phyloP scores from a whole-genome alignment of 2,797 vertebrate species.

The Dryobates pubescens region DNA sequence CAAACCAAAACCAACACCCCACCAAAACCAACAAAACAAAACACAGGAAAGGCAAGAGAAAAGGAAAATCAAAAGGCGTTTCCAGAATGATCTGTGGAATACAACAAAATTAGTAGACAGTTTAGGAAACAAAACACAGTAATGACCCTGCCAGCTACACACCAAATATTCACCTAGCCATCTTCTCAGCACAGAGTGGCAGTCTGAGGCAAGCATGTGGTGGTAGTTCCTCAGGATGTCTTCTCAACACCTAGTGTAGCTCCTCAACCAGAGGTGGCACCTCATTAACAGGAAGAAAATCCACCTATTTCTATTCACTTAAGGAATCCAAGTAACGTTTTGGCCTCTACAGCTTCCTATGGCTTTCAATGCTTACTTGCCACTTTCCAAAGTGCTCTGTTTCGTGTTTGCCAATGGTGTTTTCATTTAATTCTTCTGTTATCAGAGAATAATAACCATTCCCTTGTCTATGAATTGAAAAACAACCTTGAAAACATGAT shows the following conservation, averaged over 20 bases:
- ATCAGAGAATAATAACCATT: not conserved
- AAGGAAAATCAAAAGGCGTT: not conserved
- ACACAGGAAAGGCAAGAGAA: not conserved
- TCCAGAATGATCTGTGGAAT: not conserved
- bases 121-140: not conserved
- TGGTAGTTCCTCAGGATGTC: not conserved
- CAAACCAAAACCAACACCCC: too few species aligned
- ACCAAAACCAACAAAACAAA: not conserved
- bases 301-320: not conserved
- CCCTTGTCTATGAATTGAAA: not conserved
- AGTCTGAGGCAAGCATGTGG: not conserved
- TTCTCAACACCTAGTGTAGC: not conserved
- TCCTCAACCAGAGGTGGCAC: not conserved
- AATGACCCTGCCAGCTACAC: not conserved
- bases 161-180: not conserved
- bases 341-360: not conserved
- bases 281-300: not conserved
- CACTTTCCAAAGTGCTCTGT: not conserved
- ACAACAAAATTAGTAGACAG: not conserved
- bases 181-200: not conserved
- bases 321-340: not conserved
- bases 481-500: not conserved
- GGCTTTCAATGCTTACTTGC: not conserved
- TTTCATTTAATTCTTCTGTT: not conserved
- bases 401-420: not conserved